A percentile compares a stretch with the other conserved stretches of the same genome.
Conservation (phyloP, 2,797 vertebrate species). For the Chloroceryle amazona region DNA sequence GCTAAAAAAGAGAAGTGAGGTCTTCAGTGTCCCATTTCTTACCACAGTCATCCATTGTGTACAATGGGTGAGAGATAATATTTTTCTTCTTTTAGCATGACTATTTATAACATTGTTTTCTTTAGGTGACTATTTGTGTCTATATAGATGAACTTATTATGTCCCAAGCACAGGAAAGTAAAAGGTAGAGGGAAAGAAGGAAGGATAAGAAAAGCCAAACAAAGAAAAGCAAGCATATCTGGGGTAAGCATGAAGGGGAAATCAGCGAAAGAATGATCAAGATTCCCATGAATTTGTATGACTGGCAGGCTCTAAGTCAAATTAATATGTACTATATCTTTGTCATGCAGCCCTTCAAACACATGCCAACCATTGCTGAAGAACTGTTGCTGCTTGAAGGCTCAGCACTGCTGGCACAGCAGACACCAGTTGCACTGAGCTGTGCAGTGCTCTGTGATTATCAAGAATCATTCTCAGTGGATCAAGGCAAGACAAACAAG, state of each 20-base stretch:
- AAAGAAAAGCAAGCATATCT: background rate
- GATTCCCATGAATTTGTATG: background rate
- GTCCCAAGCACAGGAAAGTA: background rate
- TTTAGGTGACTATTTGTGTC: background rate
- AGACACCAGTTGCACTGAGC: fast-evolving
- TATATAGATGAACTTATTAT: fast-evolving
- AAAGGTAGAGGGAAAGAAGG: background rate
- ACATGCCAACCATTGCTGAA: background rate
- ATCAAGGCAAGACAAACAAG: background rate
- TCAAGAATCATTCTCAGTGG: background rate
- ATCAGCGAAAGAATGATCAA: background rate
- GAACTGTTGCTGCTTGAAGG: background rate
- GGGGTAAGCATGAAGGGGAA: background rate
- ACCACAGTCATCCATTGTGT: background rate
- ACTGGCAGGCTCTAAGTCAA: background rate
- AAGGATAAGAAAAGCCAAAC: background rate
- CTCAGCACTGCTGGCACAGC: background rate
- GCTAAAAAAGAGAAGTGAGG: background rate
- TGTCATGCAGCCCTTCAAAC: background rate
- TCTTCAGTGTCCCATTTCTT: background rate
- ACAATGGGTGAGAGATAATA: background rate
- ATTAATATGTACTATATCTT: background rate
- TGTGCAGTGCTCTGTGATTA: background rate
- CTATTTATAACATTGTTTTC: background rate
- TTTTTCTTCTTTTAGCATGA: background rate